phyloP scores from a whole-genome alignment of 2,888 invertebrate genomes.

The Anodontia alba region DNA sequence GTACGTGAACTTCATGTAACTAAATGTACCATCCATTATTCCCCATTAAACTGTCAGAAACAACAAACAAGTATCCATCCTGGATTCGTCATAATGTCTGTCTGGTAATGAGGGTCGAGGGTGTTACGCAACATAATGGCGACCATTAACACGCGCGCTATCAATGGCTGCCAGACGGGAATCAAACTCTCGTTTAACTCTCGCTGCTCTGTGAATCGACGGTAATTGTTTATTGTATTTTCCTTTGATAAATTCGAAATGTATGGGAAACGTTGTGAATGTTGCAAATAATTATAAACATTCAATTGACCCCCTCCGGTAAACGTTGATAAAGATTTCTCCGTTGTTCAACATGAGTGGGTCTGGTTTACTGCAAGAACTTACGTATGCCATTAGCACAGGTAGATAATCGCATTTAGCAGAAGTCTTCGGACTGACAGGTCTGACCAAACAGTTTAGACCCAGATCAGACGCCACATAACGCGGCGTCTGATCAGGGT shows the following conservation, averaged over 20 bases:
- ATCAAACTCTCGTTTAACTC: conserved; percentile 59
- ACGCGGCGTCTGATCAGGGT: no score
- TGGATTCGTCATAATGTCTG: not conserved
- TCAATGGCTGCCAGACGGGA: conserved; percentile 22
- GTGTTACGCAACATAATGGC: conserved; percentile 48
- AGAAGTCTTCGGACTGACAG: no score
- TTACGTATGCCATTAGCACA: no score
- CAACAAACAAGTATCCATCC: not conserved
- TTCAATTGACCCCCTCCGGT: not conserved
- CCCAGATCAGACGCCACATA: no score
- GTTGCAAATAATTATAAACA: conserved; percentile 9
- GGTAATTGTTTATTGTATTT: conserved; percentile 52
- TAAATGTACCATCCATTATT: not conserved
- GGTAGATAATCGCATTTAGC: no score
- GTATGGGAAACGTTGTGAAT: conserved; percentile 14
- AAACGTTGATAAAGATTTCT: not conserved
- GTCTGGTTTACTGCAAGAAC: no score
- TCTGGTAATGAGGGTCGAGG: conserved; percentile 24
- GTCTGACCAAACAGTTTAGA: no score
- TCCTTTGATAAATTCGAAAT: conserved; percentile 44
- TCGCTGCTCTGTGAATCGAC: conserved; percentile 33
- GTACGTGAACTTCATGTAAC: no score
- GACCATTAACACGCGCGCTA: conserved; percentile 19
- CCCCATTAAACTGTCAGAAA: not conserved
- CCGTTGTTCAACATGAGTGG: no score